phyloP scores from a whole-genome alignment of 2,113 vertebrate species.

The Nanorana parkeri region DNA sequence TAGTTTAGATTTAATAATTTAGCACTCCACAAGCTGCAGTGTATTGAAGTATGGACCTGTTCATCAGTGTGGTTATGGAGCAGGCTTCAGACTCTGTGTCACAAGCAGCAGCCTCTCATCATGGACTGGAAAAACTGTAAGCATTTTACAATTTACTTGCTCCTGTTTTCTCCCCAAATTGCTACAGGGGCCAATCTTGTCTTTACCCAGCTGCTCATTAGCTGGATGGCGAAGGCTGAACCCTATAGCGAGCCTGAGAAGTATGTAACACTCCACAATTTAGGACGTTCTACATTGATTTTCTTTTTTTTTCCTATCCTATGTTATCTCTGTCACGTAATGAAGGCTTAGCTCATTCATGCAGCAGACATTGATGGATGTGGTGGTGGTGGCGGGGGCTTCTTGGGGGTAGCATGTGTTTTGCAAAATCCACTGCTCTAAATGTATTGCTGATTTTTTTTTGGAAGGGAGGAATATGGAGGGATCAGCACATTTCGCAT shows the following conservation, averaged over 20 bases:
- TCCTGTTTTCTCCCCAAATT: background rate
- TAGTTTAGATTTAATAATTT: conserved; percentile 20
- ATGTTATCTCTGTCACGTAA: background rate
- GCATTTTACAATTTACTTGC: conserved; percentile 6
- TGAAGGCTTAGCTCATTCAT: background rate
- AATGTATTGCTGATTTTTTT: background rate
- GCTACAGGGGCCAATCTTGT: background rate
- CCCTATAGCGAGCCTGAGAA: background rate
- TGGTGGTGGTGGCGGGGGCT: no score
- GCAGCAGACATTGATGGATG: background rate
- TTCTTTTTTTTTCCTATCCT: background rate
- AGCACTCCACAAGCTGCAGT: conserved; percentile 18
- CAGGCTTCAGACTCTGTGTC: conserved; percentile 7
- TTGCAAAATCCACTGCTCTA: background rate
- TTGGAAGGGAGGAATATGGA: background rate
- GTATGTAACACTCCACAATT: background rate
- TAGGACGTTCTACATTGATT: background rate
- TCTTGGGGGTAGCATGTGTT: background rate
- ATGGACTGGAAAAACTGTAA: conserved; percentile 33
- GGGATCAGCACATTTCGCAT: background rate
- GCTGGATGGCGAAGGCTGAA: background rate
- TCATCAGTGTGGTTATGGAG: conserved; percentile 34
- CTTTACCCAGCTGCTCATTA: background rate
- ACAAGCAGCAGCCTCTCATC: conserved; percentile 13
- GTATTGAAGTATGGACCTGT: conserved; percentile 10